Percentiles rank a stretch among this genome's conserved stretches.
Evolutionary conservation across 2,888 invertebrate genomes (phyloP).

Genomic region (Dendrolimus pini): DNA sequence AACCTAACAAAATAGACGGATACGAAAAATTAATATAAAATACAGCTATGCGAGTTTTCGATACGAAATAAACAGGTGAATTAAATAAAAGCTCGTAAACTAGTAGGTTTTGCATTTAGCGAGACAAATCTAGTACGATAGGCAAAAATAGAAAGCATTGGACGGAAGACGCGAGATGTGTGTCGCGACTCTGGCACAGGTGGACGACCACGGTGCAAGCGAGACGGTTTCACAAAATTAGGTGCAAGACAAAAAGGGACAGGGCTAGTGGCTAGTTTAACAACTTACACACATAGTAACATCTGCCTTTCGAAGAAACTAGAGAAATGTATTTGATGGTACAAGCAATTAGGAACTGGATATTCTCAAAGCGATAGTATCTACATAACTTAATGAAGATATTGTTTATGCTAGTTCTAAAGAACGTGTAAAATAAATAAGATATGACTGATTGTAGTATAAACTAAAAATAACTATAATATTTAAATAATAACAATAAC

Average conservation of each 20-base stretch:
- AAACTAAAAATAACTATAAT: no score
- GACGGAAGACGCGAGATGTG: conserved; percentile 62
- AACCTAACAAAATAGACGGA: no score
- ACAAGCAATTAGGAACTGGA: conserved; percentile 44
- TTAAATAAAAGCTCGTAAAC: neutral
- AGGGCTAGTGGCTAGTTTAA: conserved; percentile 40
- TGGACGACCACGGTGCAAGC: conserved; percentile 45
- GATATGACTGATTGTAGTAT: no score
- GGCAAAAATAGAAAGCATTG: conserved; percentile 74
- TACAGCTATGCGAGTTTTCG: conserved; percentile 16
- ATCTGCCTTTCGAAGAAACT: conserved; percentile 57
- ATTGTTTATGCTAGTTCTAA: no score
- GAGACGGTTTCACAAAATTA: conserved; percentile 43
- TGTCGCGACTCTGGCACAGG: conserved; percentile 63
- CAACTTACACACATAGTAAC: conserved; percentile 51
- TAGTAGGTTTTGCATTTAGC: conserved; percentile 22
- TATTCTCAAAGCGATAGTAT: conserved; percentile 22
- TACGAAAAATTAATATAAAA: conserved; percentile 13
- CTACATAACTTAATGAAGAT: no score
- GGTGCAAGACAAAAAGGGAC: conserved; percentile 56
- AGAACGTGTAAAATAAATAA: no score
- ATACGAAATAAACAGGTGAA: conserved; percentile 15
- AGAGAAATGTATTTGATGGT: conserved; percentile 50
- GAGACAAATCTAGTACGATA: conserved; percentile 50
- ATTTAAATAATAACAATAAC: no score